A percentile compares a stretch with the other conserved stretches of the same genome.
Conservation (phyloP, 2,888 invertebrate species). For the Gryllus longicercus region DNA sequence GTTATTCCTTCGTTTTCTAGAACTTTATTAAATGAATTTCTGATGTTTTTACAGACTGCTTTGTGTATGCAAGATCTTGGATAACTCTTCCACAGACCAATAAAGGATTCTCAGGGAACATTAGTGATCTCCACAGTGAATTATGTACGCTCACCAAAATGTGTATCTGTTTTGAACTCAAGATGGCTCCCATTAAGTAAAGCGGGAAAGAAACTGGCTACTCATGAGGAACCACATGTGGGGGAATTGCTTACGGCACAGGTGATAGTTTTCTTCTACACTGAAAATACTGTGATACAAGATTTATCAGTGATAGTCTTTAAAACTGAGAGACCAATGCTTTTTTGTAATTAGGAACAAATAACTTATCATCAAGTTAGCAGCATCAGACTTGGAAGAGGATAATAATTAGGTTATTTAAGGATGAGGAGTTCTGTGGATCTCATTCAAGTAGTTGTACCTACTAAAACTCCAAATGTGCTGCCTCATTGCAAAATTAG, state of each 20-base stretch:
- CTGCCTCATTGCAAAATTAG: too few species aligned
- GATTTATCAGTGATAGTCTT: too few species aligned
- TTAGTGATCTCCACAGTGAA: conserved; percentile 87
- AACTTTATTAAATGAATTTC: too few species aligned
- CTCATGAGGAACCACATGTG: conserved; percentile 70
- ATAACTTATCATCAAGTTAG: too few species aligned
- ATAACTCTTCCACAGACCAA: conserved; percentile 86
- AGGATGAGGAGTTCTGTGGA: conserved; percentile 94
- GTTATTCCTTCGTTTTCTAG: too few species aligned
- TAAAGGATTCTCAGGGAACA: conserved; percentile 85
- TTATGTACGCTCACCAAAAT: conserved; percentile 74
- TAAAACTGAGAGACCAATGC: too few species aligned
- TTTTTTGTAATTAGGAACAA: too few species aligned
- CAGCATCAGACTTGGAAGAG: too few species aligned
- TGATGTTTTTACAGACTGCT: conserved; percentile 61
- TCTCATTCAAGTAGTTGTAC: conserved; percentile 88
- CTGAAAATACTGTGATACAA: too few species aligned
- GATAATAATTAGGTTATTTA: too few species aligned
- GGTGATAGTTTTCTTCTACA: too few species aligned
- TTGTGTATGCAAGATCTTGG: conserved; percentile 91
- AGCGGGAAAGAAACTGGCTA: conserved; percentile 72
- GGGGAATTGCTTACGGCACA: conserved; percentile 81
- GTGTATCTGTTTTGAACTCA: conserved; percentile 83
- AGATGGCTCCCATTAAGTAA: conserved; percentile 89
- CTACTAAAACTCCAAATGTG: conserved; percentile 88